These are phyloP conservation scores for Anoplopoma fimbria DNA, from an alignment of 2,113 vertebrate genomes.

Conservation along the genomic window DNA sequence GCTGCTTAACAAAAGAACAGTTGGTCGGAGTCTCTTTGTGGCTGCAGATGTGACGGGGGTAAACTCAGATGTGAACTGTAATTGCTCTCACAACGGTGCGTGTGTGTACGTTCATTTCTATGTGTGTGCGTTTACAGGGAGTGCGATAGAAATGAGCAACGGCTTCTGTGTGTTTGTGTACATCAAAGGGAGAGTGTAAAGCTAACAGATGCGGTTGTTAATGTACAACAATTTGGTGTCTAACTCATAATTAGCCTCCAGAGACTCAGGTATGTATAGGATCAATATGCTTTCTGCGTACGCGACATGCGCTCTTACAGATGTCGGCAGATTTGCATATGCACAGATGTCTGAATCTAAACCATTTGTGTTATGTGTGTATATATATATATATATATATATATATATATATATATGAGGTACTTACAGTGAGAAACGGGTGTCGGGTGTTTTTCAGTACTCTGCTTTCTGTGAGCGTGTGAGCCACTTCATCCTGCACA, in stretches of 20 bases:
- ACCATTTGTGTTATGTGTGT: constrained; percentile 28
- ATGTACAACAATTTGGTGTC: constrained; percentile 76
- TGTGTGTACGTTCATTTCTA: constrained; percentile 32
- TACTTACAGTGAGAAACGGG: constrained; percentile 97
- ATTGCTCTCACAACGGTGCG: constrained; percentile 46
- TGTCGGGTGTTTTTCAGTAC: constrained; percentile 98
- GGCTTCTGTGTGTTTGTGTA: constrained; percentile 44
- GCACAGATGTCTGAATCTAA: constrained; percentile 24
- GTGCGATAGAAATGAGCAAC: constrained; percentile 69
- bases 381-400: no score
- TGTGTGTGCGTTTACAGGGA: constrained; percentile 48
- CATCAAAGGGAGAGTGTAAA: constrained; percentile 43
- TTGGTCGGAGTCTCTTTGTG: constrained; percentile 72
- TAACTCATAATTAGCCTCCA: constrained; percentile 78
- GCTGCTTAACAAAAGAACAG: constrained; percentile 75
- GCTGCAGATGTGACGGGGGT: constrained; percentile 70
- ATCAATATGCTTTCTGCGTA: constrained; percentile 53
- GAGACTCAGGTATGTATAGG: constrained; percentile 64
- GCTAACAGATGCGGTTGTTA: constrained; percentile 76
- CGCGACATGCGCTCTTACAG: constrained; percentile 19
- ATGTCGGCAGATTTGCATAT: constrained; percentile 27
- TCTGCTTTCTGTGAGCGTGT: constrained; percentile 97
- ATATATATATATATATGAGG: no score
- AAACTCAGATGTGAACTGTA: constrained; percentile 65
- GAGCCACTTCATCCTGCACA: constrained; percentile 95